Evolutionary conservation across 2,797 vertebrate species (phyloP), one percentile per base, ranked within the genome.

Genomic region (Neomorphus geoffroyi): DNA sequence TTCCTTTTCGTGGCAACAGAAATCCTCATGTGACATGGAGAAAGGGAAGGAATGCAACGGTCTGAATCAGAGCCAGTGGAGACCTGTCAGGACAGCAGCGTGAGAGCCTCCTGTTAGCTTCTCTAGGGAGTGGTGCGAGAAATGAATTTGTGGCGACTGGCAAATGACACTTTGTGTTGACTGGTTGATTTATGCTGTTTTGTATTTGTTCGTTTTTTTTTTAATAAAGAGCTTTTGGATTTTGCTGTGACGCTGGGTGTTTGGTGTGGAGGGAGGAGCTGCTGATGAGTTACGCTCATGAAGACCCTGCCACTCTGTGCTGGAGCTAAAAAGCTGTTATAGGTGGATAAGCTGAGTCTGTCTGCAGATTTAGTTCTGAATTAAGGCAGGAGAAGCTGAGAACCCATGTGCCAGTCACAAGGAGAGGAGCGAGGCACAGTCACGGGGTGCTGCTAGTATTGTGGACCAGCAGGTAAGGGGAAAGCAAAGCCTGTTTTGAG

Each of bases 191-290:
- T 67, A 2, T 56, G 33, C 11, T 71, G 84, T 78, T 56, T 82
- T 41, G 15, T 54, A 19, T 2, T 67, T 48, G 18, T 46, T 46
- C n/a, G n/a, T 48, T 48, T 13, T 57, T 50, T 84, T 91, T 53
- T 65, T 60, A 96, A 95, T 94, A 96, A 91, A 94, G 56, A 86
- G 32, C 13, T 75, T 92, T 71, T 86, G 32, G 18, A 45, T 92
- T 91, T 95, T 91, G 62, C 28, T 1, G 0, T 86, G 60, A 48
- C 6, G 2, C 9, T 54, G 35, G 11, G 8, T 72, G 15, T 33
- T 86, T 72, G 46, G 10, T 14, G 46, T 5, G 41, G 39, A 60
- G 39, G 46, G 33, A 30, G 56, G 18, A 2, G 3, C 3, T 32
- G 45, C 26, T 78, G 53, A 50, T 24, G 21, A 16, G 11, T 56